These are phyloP conservation scores for Sebastes variabilis DNA, from an alignment of 2,797 vertebrate genomes.

Conservation along the genomic window DNA sequence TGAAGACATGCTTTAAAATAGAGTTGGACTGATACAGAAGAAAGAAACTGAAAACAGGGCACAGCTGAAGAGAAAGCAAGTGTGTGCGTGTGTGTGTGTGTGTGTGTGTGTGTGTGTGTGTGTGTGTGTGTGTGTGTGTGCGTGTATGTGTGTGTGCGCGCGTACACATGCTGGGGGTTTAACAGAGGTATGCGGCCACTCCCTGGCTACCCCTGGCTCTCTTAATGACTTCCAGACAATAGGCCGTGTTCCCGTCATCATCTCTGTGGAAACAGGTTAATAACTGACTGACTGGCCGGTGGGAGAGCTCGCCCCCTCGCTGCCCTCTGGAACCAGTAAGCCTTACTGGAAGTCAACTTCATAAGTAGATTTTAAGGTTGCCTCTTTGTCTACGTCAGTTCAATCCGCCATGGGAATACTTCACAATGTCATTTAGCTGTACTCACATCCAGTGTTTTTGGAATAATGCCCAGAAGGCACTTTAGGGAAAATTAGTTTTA, in stretches of 20 bases:
- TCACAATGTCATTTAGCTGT: conserved; percentile 28
- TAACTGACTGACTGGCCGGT: conserved; percentile 74
- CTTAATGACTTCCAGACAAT: conserved; percentile 87
- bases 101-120: conserved; percentile 20
- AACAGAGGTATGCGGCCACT: conserved; percentile 79
- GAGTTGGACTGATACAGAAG: neutral
- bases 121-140: conserved; percentile 34
- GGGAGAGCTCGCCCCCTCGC: conserved; percentile 55
- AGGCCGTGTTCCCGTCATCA: conserved; percentile 76
- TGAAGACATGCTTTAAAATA: neutral
- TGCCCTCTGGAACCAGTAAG: conserved; percentile 38
- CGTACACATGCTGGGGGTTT: conserved; percentile 61
- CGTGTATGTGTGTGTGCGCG: conserved; percentile 26
- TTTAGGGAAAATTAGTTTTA: conserved; percentile 19
- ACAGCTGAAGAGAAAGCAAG: conserved; percentile 16
- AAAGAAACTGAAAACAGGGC: conserved; percentile 4
- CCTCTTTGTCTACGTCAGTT: conserved; percentile 19
- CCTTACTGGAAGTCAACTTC: conserved; percentile 31
- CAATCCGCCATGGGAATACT: conserved; percentile 36
- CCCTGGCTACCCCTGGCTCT: conserved; percentile 79
- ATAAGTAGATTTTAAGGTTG: conserved; percentile 16
- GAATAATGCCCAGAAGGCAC: conserved; percentile 41
- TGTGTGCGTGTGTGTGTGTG: conserved; percentile 30
- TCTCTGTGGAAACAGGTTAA: conserved; percentile 85
- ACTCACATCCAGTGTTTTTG: conserved; percentile 29